Conservation (phyloP, 2,113 vertebrate species). For the Acrocephalus arundinaceus region DNA sequence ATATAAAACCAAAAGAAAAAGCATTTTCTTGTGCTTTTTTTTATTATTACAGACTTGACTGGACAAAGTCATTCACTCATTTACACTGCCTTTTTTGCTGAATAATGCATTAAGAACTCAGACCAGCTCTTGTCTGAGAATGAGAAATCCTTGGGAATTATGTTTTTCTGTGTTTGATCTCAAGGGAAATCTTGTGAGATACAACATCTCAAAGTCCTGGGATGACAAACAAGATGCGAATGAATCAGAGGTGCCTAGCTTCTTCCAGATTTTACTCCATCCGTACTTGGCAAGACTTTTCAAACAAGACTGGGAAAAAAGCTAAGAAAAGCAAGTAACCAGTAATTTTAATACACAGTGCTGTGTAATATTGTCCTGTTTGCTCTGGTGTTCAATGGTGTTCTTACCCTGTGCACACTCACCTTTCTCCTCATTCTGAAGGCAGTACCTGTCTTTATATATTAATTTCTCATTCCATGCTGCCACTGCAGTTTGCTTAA, state of each 20-base stretch:
- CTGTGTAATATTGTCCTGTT: not conserved
- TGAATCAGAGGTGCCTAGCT: not conserved
- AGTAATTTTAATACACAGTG: not conserved
- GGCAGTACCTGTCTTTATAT: not conserved
- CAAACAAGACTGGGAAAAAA: not conserved
- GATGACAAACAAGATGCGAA: not conserved
- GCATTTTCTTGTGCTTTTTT: not conserved
- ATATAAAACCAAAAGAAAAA: not conserved
- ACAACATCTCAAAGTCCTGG: not conserved
- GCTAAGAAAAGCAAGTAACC: not conserved
- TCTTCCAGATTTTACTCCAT: not conserved
- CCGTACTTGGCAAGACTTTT: not conserved
- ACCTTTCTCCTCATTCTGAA: not conserved
- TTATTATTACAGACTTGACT: not conserved
- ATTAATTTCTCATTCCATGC: not conserved
- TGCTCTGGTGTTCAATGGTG: not conserved
- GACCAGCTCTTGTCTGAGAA: not conserved
- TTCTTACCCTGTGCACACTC: not conserved
- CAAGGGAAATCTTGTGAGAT: not conserved
- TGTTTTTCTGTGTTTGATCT: not conserved
- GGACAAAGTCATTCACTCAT: not conserved
- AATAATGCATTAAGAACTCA: not conserved
- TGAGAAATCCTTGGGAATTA: not conserved
- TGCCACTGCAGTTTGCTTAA: not conserved
- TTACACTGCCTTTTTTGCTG: not conserved